Conservation (phyloP, 2,797 vertebrate species). For the Parauchenoglanis ngamensis region DNA sequence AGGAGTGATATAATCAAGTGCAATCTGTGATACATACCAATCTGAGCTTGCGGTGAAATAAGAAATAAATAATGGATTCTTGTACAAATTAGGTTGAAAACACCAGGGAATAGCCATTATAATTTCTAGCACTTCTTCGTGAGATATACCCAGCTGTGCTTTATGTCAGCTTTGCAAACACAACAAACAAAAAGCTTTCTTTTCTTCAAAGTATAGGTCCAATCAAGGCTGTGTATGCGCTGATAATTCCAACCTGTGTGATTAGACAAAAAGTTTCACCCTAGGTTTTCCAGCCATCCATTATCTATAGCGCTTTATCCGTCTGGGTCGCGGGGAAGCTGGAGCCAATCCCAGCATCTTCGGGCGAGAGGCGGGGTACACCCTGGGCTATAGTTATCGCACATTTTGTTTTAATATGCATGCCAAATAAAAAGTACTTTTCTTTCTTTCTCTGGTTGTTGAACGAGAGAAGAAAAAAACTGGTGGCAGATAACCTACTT, state of each 20-base stretch:
- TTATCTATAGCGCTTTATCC: too few relatives aligned
- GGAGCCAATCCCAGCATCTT: too few relatives aligned
- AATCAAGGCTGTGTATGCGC: background rate
- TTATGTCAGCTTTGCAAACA: background rate
- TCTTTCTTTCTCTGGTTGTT: background rate
- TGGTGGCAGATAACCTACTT: background rate
- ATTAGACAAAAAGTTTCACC: background rate
- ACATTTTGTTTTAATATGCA: background rate
- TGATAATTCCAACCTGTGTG: background rate
- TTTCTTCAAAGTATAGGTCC: background rate
- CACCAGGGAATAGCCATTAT: background rate
- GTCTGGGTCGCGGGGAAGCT: too few relatives aligned
- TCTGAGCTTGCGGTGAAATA: background rate
- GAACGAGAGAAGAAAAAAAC: background rate
- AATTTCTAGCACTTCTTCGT: background rate
- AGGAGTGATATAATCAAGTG: constrained; percentile 6
- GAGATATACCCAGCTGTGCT: background rate
- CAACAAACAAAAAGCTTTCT: background rate
- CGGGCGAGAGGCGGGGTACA: too few relatives aligned
- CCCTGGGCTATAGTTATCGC: background rate
- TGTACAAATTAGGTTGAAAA: background rate
- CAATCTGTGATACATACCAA: background rate
- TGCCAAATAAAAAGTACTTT: background rate
- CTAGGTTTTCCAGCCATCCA: background rate
- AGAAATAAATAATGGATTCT: background rate